These are phyloP conservation scores for Vanessa atalanta DNA, from an alignment of 1,140 invertebrate genomes.

Conservation along the genomic window DNA sequence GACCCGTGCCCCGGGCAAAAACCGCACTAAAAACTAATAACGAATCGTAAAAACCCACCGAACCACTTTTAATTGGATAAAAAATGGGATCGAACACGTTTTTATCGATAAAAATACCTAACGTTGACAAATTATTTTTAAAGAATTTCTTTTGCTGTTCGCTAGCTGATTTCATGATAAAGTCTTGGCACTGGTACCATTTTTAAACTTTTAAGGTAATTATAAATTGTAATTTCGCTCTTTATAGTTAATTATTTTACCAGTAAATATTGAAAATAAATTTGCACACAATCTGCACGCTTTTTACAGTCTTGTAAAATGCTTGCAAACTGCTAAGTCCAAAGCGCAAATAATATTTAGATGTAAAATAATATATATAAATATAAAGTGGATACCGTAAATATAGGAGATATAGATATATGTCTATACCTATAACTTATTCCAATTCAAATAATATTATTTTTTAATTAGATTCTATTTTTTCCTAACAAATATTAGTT, in stretches of 20 bases:
- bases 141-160: slow-evolving; percentile 35
- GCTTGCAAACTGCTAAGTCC: slow-evolving; percentile 25
- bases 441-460: too few species aligned
- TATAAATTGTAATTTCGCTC: slow-evolving; percentile 29
- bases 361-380: too few species aligned
- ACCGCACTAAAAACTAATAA: slow-evolving; percentile 62
- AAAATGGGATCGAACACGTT: slow-evolving; percentile 56
- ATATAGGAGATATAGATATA: too few species aligned
- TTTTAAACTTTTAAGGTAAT: slow-evolving; percentile 34
- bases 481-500: too few species aligned
- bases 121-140: slow-evolving; percentile 40
- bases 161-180: slow-evolving; percentile 34
- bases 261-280: slow-evolving; percentile 20
- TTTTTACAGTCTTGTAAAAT: neutral
- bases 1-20: slow-evolving; percentile 77
- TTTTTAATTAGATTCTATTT: too few species aligned
- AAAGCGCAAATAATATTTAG: slow-evolving; percentile 3
- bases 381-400: too few species aligned
- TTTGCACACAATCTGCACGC: neutral
- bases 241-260: slow-evolving; percentile 25
- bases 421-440: too few species aligned
- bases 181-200: slow-evolving; percentile 16
- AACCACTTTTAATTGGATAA: slow-evolving; percentile 64
- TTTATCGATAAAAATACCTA: slow-evolving; percentile 46
- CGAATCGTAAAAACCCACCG: slow-evolving; percentile 53